Percentiles rank a stretch among this genome's conserved stretches.
Conservation (phyloP, 2,797 vertebrate species). For the Podargus strigoides region DNA sequence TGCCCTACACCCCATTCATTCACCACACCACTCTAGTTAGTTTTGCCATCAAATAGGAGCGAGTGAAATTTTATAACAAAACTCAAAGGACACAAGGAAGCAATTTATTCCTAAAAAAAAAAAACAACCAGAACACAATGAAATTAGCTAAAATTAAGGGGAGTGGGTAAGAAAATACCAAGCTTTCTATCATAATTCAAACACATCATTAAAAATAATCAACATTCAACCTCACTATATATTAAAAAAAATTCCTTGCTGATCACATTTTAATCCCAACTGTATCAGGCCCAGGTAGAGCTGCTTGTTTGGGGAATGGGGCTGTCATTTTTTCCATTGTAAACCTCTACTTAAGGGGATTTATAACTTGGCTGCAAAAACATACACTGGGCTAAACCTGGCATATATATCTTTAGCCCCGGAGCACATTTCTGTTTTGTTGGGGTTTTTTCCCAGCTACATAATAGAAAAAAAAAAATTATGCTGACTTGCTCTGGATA, state of each 20-base stretch:
- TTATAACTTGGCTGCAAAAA: conserved; percentile 70
- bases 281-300: conserved; percentile 57
- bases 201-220: conserved; percentile 35
- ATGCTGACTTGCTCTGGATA: background rate
- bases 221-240: conserved; percentile 15
- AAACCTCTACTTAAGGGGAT: conserved; percentile 58
- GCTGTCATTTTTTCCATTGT: conserved; percentile 71
- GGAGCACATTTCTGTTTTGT: conserved; percentile 62
- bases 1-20: background rate
- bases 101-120: conserved; percentile 3
- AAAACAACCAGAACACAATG: background rate
- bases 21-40: background rate
- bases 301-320: conserved; percentile 23
- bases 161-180: background rate
- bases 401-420: conserved; percentile 48
- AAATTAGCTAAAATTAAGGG: background rate
- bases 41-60: background rate
- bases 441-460: background rate
- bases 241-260: conserved; percentile 51
- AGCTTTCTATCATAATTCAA: background rate
- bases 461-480: background rate
- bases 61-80: background rate
- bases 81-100: conserved; percentile 1
- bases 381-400: conserved; percentile 53
- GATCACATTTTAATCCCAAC: conserved; percentile 67